Percentiles rank a stretch among this genome's conserved stretches.
phyloP scores from a whole-genome alignment of 2,113 vertebrate genomes.

The Tonatia bakeri region DNA sequence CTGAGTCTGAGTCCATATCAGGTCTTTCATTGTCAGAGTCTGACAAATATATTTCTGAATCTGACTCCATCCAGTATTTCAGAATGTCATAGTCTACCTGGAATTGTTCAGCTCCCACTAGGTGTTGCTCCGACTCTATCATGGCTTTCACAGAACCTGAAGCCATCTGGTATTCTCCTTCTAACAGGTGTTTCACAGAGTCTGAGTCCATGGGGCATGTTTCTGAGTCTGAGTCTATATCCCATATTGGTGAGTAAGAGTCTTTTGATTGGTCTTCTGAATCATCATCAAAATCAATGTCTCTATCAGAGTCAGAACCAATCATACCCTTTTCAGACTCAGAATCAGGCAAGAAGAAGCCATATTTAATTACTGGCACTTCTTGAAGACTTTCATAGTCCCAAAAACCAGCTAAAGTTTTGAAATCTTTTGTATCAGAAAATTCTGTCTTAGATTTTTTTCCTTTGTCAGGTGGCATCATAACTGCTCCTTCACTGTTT shows the following conservation, averaged over 20 bases:
- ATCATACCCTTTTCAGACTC: slow-evolving; percentile 45
- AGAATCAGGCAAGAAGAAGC: neutral
- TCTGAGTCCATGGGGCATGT: neutral
- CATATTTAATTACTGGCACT: slow-evolving; percentile 45
- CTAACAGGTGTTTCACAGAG: neutral
- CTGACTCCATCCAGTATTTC: neutral
- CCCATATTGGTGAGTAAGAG: slow-evolving; percentile 24
- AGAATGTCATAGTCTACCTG: slow-evolving; percentile 9
- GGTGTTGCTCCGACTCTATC: neutral
- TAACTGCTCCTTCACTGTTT: slow-evolving; percentile 42
- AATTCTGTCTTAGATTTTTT: slow-evolving; percentile 21
- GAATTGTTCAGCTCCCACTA: slow-evolving; percentile 6
- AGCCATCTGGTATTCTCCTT: neutral
- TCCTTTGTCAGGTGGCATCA: neutral
- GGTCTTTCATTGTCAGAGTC: slow-evolving; percentile 29
- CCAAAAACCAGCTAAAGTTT: neutral
- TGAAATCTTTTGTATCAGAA: slow-evolving; percentile 8
- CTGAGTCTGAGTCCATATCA: slow-evolving; percentile 9
- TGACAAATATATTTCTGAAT: slow-evolving; percentile 48
- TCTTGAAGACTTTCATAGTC: slow-evolving; percentile 24
- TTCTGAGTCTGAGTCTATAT: slow-evolving; percentile 15
- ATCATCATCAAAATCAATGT: slow-evolving; percentile 41
- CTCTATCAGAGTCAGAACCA: slow-evolving; percentile 58
- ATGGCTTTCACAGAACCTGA: neutral
- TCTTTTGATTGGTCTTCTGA: slow-evolving; percentile 24